These are phyloP conservation scores for Tyto alba DNA, from an alignment of 2,113 vertebrate genomes.

Conservation along the genomic window DNA sequence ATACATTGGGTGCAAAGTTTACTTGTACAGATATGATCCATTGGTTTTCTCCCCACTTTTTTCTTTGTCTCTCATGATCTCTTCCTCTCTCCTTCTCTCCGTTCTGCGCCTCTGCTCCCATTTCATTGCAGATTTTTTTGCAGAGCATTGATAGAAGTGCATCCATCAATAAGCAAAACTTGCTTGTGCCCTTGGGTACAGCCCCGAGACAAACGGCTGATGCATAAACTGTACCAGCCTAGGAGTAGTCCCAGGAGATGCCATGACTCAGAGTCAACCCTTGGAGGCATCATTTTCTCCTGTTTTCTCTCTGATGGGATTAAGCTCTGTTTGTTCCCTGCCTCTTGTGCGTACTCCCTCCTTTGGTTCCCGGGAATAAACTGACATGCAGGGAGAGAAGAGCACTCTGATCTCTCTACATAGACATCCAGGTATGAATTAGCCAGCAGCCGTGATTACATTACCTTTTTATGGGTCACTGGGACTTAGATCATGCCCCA, in stretches of 20 bases:
- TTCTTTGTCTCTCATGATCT: neutral
- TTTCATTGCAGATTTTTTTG: neutral
- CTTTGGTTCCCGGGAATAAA: neutral
- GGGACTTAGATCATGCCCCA: neutral
- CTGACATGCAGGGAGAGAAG: neutral
- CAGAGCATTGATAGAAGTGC: neutral
- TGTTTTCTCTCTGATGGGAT: constrained; percentile 23
- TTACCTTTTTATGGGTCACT: neutral
- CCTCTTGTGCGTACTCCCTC: neutral
- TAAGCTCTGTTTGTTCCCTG: constrained; percentile 21
- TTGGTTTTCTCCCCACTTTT: neutral
- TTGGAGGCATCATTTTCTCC: constrained; percentile 29
- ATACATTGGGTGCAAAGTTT: neutral
- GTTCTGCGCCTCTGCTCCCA: neutral
- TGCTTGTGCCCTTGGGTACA: neutral
- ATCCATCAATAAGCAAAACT: constrained; percentile 33
- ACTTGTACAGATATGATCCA: accelerated
- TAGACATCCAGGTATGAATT: neutral
- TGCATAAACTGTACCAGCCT: constrained; percentile 22
- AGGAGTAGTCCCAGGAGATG: constrained; percentile 36
- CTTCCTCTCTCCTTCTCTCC: neutral
- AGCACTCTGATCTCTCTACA: neutral
- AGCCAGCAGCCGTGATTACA: neutral
- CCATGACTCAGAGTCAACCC: constrained; percentile 29
- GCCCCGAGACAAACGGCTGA: constrained; percentile 27